Percentiles rank a stretch among this genome's conserved stretches.
Evolutionary conservation across 92 coral and sea anemone genomes (phyloP).

Genomic region (Zoanthus sansibaricus): DNA sequence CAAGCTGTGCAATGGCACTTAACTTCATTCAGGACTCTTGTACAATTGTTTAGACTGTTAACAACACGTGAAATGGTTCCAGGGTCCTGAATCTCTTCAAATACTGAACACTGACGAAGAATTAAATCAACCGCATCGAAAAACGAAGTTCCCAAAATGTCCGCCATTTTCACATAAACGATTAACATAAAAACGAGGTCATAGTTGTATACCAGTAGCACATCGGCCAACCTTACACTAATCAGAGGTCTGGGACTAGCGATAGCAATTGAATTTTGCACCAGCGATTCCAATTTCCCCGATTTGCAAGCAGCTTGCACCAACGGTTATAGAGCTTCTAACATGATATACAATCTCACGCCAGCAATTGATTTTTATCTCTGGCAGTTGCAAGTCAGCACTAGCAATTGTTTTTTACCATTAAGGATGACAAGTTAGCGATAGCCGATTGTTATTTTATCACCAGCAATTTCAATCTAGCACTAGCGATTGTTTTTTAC

Average conservation of each 20-base stretch:
- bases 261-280: not conserved
- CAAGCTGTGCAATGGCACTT: too few species aligned
- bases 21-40: too few species aligned
- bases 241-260: conserved; percentile 12
- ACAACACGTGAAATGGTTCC: not conserved
- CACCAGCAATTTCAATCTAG: too few species aligned
- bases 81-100: conserved; percentile 1
- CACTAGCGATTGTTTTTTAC: too few species aligned
- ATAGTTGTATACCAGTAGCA: not conserved
- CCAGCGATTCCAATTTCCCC: not conserved
- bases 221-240: too few species aligned
- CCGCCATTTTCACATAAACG: not conserved
- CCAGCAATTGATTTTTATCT: not conserved
- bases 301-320: not conserved
- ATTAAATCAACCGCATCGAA: not conserved
- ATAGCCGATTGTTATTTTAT: not conserved
- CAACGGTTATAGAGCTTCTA: not conserved
- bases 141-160: conserved; percentile 10
- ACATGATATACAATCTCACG: not conserved
- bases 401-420: not conserved
- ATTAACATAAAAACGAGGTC: not conserved
- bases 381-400: not conserved
- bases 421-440: not conserved
- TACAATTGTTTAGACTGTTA: too few species aligned
- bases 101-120: conserved; percentile 3